Base-by-base conservation (phyloP, 2,797 vertebrate species). In the Brotula barbata region DNA sequence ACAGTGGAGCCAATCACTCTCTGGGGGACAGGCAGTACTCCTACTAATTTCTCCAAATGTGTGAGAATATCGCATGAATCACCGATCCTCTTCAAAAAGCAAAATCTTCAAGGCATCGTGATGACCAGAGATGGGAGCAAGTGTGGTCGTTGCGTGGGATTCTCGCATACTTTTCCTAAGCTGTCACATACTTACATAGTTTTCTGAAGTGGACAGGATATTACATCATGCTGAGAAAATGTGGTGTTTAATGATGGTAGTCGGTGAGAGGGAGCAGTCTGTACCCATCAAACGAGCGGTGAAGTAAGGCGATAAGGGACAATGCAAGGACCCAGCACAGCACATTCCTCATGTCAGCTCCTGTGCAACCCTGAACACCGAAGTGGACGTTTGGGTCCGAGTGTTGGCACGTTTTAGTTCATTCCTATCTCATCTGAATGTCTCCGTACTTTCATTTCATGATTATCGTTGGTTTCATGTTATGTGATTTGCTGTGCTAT, bases 161-260 rank as follows among this genome's bases (percentile, higher is more conserved):
- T 23, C 1, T 17, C 50, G 58, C 63, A 19, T 34, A 15, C 37
- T 67, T 56, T 58, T 47, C 13, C 49, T 33, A 28, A 42, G 50
- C 23, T 13, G 59, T 55, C 34, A 14, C 50, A 68, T 7, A n/a
- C 56, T 42, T 5, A 2, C 28, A 48, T 34, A 54, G 41, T 36
- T 58, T 39, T 53, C 40, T 17, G 19, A 57, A 69, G 62, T 47
- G 64, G 73, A 82, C 80, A 82, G 87, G 85, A 88, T 39, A 13
- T 82, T 40, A 83, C 82, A 81, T 81, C 75, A 75, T 3, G 23
- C 28, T 14, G 7, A 48, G 62, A 67, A 62, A 77, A 80, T 72
- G 74, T 59, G 49, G 56, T 53, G 23, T 72, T 79, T 71, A 73
- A 73, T 43, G 72, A 77, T 21, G 68, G 58, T 41, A 53, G 73